Evolutionary conservation across 35 echinoderm and acorn worm species (phyloP), one percentile per base, ranked within the genome.

Genomic region (Anneissia japonica): DNA sequence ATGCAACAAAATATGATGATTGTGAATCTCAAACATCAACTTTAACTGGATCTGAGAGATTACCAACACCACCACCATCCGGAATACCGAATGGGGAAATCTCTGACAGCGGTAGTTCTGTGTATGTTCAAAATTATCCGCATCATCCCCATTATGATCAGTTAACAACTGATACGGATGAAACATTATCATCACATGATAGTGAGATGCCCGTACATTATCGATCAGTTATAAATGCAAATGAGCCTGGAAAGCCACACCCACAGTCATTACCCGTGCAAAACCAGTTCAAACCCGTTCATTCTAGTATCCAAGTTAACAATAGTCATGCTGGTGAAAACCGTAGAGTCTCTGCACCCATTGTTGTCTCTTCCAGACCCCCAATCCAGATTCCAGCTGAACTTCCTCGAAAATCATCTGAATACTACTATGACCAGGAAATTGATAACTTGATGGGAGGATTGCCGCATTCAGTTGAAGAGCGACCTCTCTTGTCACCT

Each of bases 351-450:
- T 64, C 51, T 16, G 51, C 51, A 26, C 51, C 51, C 26, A 64
- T 64, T 12, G 51, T 64, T 23, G 19, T 64, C 21, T 64, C 51
- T 64, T 64, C 51, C 7, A 64, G 51, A 64, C 51, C 51, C 26
- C 51, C 51, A 16, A 64, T 64, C 51, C 51, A 64, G 21, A 64
- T 64, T 64, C 51, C 51, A 12, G 10, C 51, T 19, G 51, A 64
- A 23, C 51, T 2, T 6, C 51, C 51, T 23, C 51, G 51, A 64
- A 64, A 64, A 64, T 16, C 73, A 77, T 90, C 88, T 76, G 93
- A 90, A 37, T 79, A 87, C 28, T 95, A 81, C 76, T 95, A 95
- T 86, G 93, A 94, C 84, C 89, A 95, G 46, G 93, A 95, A 85
- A 95, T 92, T 38, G 87, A 97, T 72, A 82, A 90, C 35, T 64